Evolutionary conservation across 2,888 invertebrate genomes (phyloP).

Genomic region (Cistogaster globosa): DNA sequence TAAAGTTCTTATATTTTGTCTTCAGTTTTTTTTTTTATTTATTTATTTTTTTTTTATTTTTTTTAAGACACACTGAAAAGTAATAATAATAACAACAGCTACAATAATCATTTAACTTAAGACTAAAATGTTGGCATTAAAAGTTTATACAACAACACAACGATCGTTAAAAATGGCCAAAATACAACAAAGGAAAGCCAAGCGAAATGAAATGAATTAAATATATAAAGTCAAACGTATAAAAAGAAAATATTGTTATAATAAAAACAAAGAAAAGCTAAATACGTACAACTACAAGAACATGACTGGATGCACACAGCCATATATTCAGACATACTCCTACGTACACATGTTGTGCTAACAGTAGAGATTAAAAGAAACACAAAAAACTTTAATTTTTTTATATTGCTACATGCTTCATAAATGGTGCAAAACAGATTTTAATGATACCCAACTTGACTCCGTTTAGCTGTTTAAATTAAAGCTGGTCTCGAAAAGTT

Average conservation of each 20-base stretch:
- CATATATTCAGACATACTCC: neutral
- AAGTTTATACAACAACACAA: slow-evolving; percentile 61
- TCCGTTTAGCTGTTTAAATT: too few species aligned
- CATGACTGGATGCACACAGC: too few species aligned
- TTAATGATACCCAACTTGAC: too few species aligned
- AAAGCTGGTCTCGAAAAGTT: too few species aligned
- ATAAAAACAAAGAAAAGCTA: slow-evolving; percentile 31
- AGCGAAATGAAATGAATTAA: neutral
- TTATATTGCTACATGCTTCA: too few species aligned
- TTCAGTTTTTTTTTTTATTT: slow-evolving; percentile 20
- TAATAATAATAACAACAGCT: too few species aligned
- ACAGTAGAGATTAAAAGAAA: slow-evolving; percentile 15
- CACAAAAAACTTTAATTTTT: too few species aligned
- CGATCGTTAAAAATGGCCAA: slow-evolving; percentile 64
- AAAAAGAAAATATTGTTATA: slow-evolving; percentile 23
- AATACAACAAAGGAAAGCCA: slow-evolving; percentile 11
- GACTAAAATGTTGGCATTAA: slow-evolving; percentile 68
- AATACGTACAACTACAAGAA: neutral
- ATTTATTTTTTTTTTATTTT: slow-evolving; percentile 14
- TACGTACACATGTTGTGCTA: neutral
- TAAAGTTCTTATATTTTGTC: slow-evolving; percentile 44
- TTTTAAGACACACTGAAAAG: slow-evolving; percentile 8
- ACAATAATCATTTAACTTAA: slow-evolving; percentile 33
- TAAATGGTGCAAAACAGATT: too few species aligned
- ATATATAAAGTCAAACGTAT: neutral